Conservation (phyloP, 2,888 invertebrate genomes). For the Lobophora halterata region DNA sequence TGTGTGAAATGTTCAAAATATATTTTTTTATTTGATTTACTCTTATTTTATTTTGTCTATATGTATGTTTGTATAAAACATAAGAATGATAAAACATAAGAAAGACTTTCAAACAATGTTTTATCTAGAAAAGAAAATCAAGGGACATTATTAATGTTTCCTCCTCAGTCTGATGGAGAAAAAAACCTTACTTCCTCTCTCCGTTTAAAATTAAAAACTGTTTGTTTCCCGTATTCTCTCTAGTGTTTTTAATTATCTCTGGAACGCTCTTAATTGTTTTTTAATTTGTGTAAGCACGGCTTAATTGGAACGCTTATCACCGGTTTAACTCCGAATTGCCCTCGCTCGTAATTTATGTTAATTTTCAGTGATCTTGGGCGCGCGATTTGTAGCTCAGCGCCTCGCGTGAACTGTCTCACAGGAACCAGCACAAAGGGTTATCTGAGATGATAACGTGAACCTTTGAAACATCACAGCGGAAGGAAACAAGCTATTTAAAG, state of each 20-base stretch:
- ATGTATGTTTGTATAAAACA: too few relatives aligned
- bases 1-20: too few relatives aligned
- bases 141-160: too few relatives aligned
- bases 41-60: too few relatives aligned
- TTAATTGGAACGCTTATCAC: slow-evolving; percentile 41
- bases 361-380: slow-evolving; percentile 32
- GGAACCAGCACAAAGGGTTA: not conserved
- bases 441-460: too few relatives aligned
- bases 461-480: too few relatives aligned
- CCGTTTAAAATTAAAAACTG: slow-evolving; percentile 20
- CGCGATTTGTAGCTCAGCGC: slow-evolving; percentile 21
- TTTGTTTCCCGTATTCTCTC: slow-evolving; percentile 20
- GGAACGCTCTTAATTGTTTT: slow-evolving; percentile 39
- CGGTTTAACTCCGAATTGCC: slow-evolving; percentile 31
- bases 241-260: slow-evolving; percentile 41
- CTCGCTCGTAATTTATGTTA: slow-evolving; percentile 32
- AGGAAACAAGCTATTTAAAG: too few relatives aligned
- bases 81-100: too few relatives aligned
- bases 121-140: too few relatives aligned
- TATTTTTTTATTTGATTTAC: too few relatives aligned
- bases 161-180: too few relatives aligned
- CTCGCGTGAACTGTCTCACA: not conserved
- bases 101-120: too few relatives aligned
- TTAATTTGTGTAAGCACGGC: slow-evolving; percentile 36
- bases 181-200: slow-evolving; percentile 5